Evolutionary conservation across 2,888 invertebrate genomes (phyloP).

Genomic region (Sarcophaga variegata): DNA sequence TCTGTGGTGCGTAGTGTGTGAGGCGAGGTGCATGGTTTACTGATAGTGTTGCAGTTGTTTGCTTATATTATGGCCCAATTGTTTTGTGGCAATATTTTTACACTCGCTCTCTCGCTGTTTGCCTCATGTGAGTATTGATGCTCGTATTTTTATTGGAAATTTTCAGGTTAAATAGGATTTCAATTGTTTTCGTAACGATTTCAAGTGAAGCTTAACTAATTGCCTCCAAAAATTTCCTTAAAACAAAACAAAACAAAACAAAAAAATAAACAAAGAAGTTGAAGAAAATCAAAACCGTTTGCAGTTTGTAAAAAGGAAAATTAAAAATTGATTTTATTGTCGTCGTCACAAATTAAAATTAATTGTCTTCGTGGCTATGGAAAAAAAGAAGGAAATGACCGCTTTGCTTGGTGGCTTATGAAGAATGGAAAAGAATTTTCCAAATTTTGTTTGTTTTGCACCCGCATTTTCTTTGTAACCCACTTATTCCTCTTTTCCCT

Average conservation of each 20-base stretch:
- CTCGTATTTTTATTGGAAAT: constrained; percentile 65
- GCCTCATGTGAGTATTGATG: background rate
- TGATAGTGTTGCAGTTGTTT: constrained; percentile 30
- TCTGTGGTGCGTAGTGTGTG: constrained; percentile 7
- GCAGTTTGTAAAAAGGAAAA: background rate
- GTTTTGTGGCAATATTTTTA: constrained; percentile 64
- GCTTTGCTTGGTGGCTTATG: background rate
- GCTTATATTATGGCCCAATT: constrained; percentile 36
- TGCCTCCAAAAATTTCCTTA: constrained; percentile 30
- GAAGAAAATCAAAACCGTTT: background rate
- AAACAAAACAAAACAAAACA: too few species aligned
- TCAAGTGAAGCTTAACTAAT: constrained; percentile 68
- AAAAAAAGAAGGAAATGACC: constrained; percentile 34
- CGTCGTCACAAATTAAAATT: constrained; percentile 37
- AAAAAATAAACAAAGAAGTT: too few species aligned
- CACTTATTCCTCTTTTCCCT: background rate
- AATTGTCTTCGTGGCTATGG: constrained; percentile 28
- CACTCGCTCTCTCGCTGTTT: constrained; percentile 58
- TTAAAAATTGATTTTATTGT: constrained; percentile 36
- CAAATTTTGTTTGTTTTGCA: background rate
- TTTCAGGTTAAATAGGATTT: constrained; percentile 65
- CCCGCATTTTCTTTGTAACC: constrained; percentile 50
- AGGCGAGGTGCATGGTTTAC: constrained; percentile 49
- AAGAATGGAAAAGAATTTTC: constrained; percentile 37
- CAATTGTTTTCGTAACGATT: constrained; percentile 68